These are phyloP conservation scores for Perithous albicinctus DNA, from an alignment of 2,888 invertebrate species.

Conservation along the genomic window DNA sequence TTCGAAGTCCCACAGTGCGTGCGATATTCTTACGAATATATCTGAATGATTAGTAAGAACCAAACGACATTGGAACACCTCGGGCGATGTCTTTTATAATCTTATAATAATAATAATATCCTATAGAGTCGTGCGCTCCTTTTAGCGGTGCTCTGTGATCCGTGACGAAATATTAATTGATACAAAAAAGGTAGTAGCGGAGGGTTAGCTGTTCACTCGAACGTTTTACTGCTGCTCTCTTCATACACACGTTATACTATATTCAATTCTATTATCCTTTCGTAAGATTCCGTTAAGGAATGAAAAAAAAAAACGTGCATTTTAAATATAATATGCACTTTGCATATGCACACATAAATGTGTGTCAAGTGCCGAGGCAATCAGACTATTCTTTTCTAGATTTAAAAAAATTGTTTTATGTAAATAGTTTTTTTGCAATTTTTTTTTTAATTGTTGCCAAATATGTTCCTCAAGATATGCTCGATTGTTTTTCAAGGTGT, in stretches of 20 bases:
- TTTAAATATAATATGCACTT: background rate
- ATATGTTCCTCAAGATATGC: too few relatives aligned
- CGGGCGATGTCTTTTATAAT: conserved; percentile 44
- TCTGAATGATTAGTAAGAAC: conserved; percentile 33
- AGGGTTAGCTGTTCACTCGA: conserved; percentile 19
- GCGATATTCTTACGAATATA: conserved; percentile 22
- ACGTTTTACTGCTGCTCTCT: background rate
- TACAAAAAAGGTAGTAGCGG: conserved; percentile 71
- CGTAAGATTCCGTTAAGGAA: background rate
- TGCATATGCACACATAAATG: background rate
- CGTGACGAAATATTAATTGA: conserved; percentile 82
- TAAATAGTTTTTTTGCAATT: too few relatives aligned
- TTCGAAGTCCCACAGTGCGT: conserved; percentile 2
- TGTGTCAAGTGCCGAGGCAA: too few relatives aligned
- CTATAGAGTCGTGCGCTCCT: conserved; percentile 57
- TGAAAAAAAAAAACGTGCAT: background rate
- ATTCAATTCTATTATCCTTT: background rate
- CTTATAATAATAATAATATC: conserved; percentile 5
- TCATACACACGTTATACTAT: background rate
- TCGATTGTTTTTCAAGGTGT: too few relatives aligned
- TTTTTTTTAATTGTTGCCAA: too few relatives aligned
- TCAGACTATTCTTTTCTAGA: too few relatives aligned
- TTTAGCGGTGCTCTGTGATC: conserved; percentile 73
- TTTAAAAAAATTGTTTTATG: too few relatives aligned
- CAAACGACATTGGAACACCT: conserved; percentile 26